phyloP scores from a whole-genome alignment of 2,888 invertebrate genomes.

The Dynastes hyllus region DNA sequence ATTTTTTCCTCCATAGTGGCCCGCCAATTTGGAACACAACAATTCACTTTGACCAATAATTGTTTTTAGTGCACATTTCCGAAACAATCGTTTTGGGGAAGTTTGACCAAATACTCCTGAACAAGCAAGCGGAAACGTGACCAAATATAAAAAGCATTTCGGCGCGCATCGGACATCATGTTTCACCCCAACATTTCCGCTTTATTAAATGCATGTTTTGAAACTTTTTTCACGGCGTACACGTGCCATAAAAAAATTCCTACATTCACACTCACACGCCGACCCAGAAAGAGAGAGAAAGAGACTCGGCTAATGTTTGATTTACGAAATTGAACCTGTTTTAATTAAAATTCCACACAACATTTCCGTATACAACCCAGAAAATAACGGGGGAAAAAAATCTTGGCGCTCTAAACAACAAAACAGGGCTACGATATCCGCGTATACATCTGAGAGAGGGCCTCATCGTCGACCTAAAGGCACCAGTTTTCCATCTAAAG shows the following conservation, averaged over 20 bases:
- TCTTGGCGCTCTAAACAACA: slow-evolving; percentile 8
- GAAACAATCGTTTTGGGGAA: neutral
- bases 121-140: neutral
- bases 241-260: neutral
- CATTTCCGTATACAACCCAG: slow-evolving; percentile 11
- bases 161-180: neutral
- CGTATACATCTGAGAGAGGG: neutral
- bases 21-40: too few relatives aligned
- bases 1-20: too few relatives aligned
- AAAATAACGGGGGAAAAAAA: slow-evolving; percentile 26
- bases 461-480: neutral
- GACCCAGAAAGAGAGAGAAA: neutral
- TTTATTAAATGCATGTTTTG: slow-evolving; percentile 19
- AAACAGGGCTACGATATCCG: neutral
- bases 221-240: slow-evolving; percentile 13
- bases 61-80: neutral
- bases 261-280: neutral
- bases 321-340: slow-evolving; percentile 34
- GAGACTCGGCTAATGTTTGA: slow-evolving; percentile 31
- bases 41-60: too few relatives aligned
- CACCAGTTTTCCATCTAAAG: slow-evolving; percentile 11
- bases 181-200: neutral
- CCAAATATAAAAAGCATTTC: neutral
- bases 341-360: slow-evolving; percentile 44
- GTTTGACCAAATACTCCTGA: neutral